Evolutionary conservation across 2,888 invertebrate species (phyloP).

Genomic region (Andrena haemorrhoa): DNA sequence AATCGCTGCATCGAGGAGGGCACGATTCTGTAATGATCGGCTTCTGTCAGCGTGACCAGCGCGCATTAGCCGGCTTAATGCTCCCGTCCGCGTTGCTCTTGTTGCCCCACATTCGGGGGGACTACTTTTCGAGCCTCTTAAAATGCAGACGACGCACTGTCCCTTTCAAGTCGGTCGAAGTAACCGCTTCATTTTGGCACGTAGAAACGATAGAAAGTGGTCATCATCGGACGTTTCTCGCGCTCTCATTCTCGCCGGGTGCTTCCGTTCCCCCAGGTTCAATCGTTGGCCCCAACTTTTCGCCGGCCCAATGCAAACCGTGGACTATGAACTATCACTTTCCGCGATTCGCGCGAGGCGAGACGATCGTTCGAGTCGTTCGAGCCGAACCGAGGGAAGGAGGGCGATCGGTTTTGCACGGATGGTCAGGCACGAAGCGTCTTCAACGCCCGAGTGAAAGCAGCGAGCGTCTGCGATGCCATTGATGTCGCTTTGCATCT

Average conservation of each 20-base stretch:
- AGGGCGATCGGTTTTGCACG: constrained; percentile 65
- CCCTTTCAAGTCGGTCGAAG: constrained; percentile 45
- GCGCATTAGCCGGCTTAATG: constrained; percentile 17
- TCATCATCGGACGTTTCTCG: constrained; percentile 14
- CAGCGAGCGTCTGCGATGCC: constrained; percentile 36
- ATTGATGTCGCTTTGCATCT: constrained; percentile 40
- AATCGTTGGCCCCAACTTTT: background rate
- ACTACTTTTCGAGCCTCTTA: constrained; percentile 50
- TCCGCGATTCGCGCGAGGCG: constrained; percentile 49
- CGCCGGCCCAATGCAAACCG: background rate
- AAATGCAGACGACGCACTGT: constrained; percentile 54
- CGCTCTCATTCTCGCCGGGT: background rate
- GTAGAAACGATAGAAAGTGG: constrained; percentile 45
- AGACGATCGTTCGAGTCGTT: constrained; percentile 43
- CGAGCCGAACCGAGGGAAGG: constrained; percentile 42
- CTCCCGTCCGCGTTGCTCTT: constrained; percentile 1
- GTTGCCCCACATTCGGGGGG: constrained; percentile 37
- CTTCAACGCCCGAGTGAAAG: constrained; percentile 64
- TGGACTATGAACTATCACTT: constrained; percentile 60
- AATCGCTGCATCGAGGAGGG: constrained; percentile 1
- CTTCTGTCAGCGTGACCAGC: constrained; percentile 36
- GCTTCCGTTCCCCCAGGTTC: background rate
- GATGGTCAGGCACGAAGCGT: constrained; percentile 48
- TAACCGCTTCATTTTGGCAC: constrained; percentile 29
- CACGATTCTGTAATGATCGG: constrained; percentile 23